Base-by-base conservation (phyloP, 2,888 invertebrate genomes). In the Drosophila silvestris region DNA sequence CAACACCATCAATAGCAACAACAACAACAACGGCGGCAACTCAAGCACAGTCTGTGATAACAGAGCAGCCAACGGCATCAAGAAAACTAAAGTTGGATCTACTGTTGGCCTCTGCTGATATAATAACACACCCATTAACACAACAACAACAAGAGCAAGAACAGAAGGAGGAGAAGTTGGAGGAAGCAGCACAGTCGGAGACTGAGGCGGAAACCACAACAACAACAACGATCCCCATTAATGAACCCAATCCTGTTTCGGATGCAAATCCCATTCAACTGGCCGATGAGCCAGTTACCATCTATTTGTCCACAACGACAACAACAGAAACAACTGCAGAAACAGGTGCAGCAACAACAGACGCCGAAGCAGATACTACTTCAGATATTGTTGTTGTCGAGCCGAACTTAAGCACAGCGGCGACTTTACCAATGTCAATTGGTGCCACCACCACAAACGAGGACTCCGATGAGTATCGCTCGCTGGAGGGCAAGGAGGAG, bases 391-490 rank as follows among this genome's bases (percentile, higher is more conserved):
- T 33, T 58, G 65, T 54, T 30, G 70, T 44, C 7, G 79, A 75
- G 37, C 66, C 82, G 22, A 66, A 56, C 33, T 60, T 68, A 30
- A 63, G 74, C 71, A 86, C 83, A 63, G 75, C 73, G 39, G 61
- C 84, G 35, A 74, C 68, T 35, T 70, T 83, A 74, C 84, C 90
- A 68, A 79, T 82, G 66, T 82, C 83, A 9, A 63, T 83, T 77
- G 91, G 82, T 65, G 79, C 89, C 19, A 65, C 75, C 10, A 77
- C 82, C 57, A 70, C 86, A 50, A 91, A 91, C 68, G 92, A 92
- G 70, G 94, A 93, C 84, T 93, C 93, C 6, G 93, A 94, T 87
- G 93, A 93, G 77, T 93, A 93, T 90, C 92, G 94, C 59, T 93
- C 93, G 57, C 90, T 93, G 73, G 94, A 93, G 81, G 91, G 91